phyloP scores from a whole-genome alignment of 2,888 invertebrate genomes.

The Drosophila trichaetosa region DNA sequence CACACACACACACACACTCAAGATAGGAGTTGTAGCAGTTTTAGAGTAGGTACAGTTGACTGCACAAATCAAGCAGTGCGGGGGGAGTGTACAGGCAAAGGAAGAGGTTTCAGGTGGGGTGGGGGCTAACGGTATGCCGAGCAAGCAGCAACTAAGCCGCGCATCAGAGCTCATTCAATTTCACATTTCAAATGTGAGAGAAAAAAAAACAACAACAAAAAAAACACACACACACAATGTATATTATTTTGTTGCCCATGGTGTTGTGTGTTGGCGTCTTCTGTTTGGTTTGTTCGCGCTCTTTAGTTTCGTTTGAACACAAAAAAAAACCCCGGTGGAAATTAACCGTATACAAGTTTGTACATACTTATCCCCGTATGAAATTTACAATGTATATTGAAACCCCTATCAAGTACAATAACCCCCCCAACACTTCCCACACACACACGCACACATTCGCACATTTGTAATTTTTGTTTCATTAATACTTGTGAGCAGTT shows the following conservation, averaged over 20 bases:
- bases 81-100: neutral
- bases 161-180: constrained; percentile 60
- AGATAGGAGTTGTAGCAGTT: neutral
- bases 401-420: constrained; percentile 44
- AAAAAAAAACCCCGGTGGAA: constrained; percentile 34
- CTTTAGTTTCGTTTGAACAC: constrained; percentile 28
- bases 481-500: constrained; percentile 30
- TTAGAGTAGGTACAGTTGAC: constrained; percentile 46
- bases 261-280: constrained; percentile 18
- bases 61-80: constrained; percentile 48
- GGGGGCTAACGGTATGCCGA: constrained; percentile 35
- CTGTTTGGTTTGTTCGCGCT: constrained; percentile 19
- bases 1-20: neutral
- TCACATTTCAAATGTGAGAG: constrained; percentile 63
- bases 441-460: neutral
- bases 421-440: constrained; percentile 16
- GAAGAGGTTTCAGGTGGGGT: neutral
- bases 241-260: constrained; percentile 44
- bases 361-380: constrained; percentile 20
- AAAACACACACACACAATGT: neutral
- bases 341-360: constrained; percentile 37
- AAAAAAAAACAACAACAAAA: constrained; percentile 12
- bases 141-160: constrained; percentile 43
- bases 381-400: constrained; percentile 14
- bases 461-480: constrained; percentile 25